A percentile compares a stretch with the other conserved stretches of the same genome.
Evolutionary conservation across 2,113 vertebrate species (phyloP).

Genomic region (Notarius quadriscutis): DNA sequence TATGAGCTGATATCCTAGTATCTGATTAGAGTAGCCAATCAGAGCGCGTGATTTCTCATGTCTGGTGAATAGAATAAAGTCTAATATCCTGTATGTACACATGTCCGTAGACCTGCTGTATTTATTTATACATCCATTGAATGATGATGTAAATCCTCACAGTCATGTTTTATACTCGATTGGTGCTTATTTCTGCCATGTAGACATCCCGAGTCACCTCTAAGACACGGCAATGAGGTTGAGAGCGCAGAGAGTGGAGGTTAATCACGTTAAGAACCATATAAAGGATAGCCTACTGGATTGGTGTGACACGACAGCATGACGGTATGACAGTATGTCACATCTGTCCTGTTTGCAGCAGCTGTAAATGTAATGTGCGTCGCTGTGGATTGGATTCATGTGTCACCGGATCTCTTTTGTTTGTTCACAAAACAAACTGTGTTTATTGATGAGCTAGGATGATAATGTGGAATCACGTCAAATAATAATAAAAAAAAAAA

Average conservation of each 20-base stretch:
- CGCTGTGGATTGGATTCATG: background rate
- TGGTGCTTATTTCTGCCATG: background rate
- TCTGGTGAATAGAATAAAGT: no score
- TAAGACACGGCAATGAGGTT: slow-evolving; percentile 14
- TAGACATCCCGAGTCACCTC: background rate
- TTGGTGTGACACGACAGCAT: no score
- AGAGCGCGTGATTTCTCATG: no score
- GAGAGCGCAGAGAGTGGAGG: slow-evolving; percentile 17
- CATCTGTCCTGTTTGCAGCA: background rate
- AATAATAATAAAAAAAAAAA: background rate
- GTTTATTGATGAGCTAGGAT: background rate
- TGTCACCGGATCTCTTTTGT: no score
- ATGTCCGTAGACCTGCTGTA: background rate
- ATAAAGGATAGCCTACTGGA: no score
- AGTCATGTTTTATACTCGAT: background rate
- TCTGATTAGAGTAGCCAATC: no score
- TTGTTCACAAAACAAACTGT: no score
- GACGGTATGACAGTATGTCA: background rate
- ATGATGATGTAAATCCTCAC: background rate
- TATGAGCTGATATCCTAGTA: no score
- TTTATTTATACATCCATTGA: background rate
- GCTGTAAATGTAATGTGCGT: background rate
- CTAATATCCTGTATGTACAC: background rate
- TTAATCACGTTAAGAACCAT: slow-evolving; percentile 26
- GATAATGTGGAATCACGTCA: background rate